phyloP scores from a whole-genome alignment of 2,888 invertebrate species.

The Hetaerina titia region DNA sequence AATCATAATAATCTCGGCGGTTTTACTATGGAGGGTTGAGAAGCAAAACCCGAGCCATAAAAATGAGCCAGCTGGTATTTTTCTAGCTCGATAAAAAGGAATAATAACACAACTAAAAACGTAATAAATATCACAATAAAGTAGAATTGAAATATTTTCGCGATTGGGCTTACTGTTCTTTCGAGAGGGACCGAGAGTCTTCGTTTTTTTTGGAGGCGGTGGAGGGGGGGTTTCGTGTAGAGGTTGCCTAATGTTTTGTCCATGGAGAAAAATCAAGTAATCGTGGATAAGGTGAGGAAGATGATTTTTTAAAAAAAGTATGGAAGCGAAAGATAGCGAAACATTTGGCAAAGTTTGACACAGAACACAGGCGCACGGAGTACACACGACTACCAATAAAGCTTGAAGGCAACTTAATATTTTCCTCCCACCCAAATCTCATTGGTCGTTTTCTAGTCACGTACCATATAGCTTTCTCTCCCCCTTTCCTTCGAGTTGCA shows the following conservation, averaged over 20 bases:
- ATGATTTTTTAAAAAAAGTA: not conserved
- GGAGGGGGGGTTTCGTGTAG: not conserved
- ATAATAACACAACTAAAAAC: too few species aligned
- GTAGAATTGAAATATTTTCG: not conserved
- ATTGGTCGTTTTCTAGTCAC: not conserved
- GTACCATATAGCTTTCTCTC: not conserved
- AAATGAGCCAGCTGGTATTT: too few species aligned
- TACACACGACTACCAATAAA: not conserved
- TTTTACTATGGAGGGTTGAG: too few species aligned
- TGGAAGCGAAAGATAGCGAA: not conserved
- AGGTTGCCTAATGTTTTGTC: not conserved
- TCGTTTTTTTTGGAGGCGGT: not conserved
- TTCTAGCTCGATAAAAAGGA: too few species aligned
- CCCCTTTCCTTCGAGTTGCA: not conserved
- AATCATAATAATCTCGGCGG: too few species aligned
- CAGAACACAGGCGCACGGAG: not conserved
- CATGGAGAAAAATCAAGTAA: too few species aligned
- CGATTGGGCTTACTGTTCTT: not conserved
- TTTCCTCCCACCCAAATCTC: not conserved
- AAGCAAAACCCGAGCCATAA: too few species aligned
- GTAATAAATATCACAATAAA: not conserved
- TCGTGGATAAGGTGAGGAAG: too few species aligned
- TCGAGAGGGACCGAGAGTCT: not conserved
- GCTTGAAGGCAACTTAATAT: not conserved
- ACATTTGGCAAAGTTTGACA: not conserved